Conservation (phyloP, 2,113 vertebrate species). For the Rhabdornis inornatus region DNA sequence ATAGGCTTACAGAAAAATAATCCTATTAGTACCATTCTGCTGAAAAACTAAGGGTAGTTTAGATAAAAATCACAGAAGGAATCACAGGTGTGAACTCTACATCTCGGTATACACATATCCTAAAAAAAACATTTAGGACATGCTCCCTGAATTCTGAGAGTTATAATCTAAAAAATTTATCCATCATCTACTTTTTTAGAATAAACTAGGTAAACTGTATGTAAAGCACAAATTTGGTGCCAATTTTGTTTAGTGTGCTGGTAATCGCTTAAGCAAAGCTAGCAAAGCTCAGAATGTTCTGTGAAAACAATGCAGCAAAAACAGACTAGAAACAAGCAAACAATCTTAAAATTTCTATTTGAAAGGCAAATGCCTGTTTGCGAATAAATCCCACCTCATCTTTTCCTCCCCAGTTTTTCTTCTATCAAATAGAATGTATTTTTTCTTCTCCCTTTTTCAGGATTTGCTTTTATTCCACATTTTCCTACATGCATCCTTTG, state of each 20-base stretch:
- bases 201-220: not conserved
- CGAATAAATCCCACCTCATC: not conserved
- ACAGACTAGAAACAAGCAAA: not conserved
- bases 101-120: fast-evolving
- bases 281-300: not conserved
- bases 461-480: not conserved
- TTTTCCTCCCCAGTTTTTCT: not conserved
- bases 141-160: not conserved
- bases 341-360: not conserved
- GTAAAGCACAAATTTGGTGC: not conserved
- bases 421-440: not conserved
- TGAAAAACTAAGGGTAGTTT: not conserved
- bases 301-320: not conserved
- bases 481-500: fast-evolving
- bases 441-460: not conserved
- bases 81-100: not conserved
- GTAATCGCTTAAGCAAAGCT: not conserved
- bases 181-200: not conserved
- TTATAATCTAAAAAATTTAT: not conserved
- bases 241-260: not conserved
- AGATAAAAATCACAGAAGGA: not conserved
- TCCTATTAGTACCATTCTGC: not conserved
- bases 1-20: not conserved
- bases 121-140: not conserved
- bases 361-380: not conserved